Percentiles rank a stretch among this genome's conserved stretches.
phyloP scores from a whole-genome alignment of 2,113 vertebrate species.

The Orientallactaga bullata region DNA sequence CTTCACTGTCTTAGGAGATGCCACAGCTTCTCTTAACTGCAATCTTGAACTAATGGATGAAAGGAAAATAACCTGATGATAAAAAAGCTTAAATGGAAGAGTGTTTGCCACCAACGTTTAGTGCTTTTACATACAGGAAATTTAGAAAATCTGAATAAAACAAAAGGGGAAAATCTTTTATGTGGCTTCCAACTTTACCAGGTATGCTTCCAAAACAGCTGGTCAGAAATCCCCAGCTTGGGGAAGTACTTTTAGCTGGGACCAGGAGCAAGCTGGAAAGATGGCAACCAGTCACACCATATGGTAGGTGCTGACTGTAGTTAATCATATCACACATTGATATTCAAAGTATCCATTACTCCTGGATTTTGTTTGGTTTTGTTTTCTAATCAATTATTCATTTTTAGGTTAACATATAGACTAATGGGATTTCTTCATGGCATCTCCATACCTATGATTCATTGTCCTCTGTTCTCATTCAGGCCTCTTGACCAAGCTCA shows the following conservation, averaged over 20 bases:
- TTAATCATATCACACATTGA: background rate
- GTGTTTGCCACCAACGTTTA: background rate
- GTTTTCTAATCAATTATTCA: background rate
- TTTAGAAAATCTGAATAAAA: background rate
- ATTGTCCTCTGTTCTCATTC: background rate
- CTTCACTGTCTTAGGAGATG: background rate
- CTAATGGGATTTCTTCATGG: background rate
- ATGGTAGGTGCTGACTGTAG: background rate
- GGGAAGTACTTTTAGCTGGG: background rate
- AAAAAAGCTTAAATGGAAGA: background rate
- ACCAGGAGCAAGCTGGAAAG: background rate
- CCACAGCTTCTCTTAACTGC: background rate
- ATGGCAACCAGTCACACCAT: background rate
- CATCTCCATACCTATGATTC: too few relatives aligned
- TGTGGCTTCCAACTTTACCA: background rate
- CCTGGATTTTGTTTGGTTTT: background rate
- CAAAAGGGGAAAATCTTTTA: background rate
- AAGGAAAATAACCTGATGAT: background rate
- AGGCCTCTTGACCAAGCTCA: background rate
- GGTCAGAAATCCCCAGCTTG: background rate
- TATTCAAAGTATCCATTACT: slow-evolving; percentile 26
- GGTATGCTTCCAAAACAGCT: background rate
- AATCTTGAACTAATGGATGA: background rate
- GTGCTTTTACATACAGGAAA: background rate
- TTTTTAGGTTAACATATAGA: background rate